These are phyloP conservation scores for Melanchra persicariae DNA, from an alignment of 2,888 invertebrate genomes.

Conservation along the genomic window DNA sequence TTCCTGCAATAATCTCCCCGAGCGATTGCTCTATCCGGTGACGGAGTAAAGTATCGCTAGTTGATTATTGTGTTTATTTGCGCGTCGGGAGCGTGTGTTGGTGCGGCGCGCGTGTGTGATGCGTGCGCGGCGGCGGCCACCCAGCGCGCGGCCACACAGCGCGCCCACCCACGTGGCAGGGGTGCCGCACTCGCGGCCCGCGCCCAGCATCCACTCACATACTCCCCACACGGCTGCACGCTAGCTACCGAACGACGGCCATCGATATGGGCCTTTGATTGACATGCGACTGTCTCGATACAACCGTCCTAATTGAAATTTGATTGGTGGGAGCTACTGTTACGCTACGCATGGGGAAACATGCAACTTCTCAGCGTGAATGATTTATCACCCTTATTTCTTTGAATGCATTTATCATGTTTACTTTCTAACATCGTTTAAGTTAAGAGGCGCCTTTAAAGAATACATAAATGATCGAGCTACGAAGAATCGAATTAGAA, in stretches of 20 bases:
- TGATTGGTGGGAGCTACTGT: conserved; percentile 70
- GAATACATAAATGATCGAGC: neutral
- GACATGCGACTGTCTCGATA: conserved; percentile 80
- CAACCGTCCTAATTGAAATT: conserved; percentile 73
- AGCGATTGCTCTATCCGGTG: conserved; percentile 90
- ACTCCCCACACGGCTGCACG: conserved; percentile 58
- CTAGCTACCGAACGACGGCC: conserved; percentile 64
- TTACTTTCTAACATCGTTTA: conserved; percentile 25
- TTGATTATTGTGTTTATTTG: conserved; percentile 90
- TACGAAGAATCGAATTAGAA: neutral
- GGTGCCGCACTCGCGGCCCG: conserved; percentile 84
- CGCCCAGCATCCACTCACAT: conserved; percentile 66
- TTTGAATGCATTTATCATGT: conserved; percentile 24
- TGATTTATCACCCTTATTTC: conserved; percentile 41
- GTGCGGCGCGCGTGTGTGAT: conserved; percentile 83
- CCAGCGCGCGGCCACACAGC: conserved; percentile 90
- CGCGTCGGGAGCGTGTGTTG: conserved; percentile 83
- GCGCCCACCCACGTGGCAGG: conserved; percentile 89
- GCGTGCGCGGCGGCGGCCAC: conserved; percentile 86
- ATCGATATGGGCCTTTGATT: conserved; percentile 74
- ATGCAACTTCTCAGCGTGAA: conserved; percentile 40
- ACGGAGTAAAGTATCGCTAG: conserved; percentile 90
- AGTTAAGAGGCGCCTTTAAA: conserved; percentile 6
- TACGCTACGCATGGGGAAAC: conserved; percentile 48
- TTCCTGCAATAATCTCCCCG: conserved; percentile 83